Percentiles rank a stretch among this genome's conserved stretches.
phyloP scores from a whole-genome alignment of 92 coral and sea anemone species.

The Nematostella vectensis region DNA sequence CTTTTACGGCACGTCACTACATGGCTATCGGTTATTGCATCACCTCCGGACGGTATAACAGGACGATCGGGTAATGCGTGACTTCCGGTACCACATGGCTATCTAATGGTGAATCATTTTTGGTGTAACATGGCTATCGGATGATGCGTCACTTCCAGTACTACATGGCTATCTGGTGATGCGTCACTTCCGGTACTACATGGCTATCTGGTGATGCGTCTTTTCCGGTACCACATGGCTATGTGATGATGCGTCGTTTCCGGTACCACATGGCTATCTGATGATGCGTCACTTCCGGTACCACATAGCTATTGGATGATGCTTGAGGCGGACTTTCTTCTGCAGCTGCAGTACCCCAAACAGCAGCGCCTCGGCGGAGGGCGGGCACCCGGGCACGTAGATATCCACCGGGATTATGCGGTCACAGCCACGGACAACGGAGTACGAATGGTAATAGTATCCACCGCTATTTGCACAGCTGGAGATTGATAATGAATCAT shows the following conservation, averaged over 20 bases:
- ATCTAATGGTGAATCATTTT: too few relatives aligned
- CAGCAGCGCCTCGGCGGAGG: slow-evolving; percentile 16
- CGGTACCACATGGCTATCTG: slow-evolving; percentile 60
- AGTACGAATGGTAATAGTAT: slow-evolving; percentile 45
- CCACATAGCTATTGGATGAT: slow-evolving; percentile 51
- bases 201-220: slow-evolving; percentile 34
- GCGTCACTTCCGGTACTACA: slow-evolving; percentile 51
- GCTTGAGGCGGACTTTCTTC: slow-evolving; percentile 20
- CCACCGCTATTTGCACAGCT: slow-evolving; percentile 65
- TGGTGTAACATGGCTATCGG: too few relatives aligned
- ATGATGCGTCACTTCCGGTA: slow-evolving; percentile 40
- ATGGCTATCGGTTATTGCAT: too few relatives aligned
- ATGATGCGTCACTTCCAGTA: too few relatives aligned
- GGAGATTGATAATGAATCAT: not conserved
- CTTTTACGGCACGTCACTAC: too few relatives aligned
- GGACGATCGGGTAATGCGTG: too few relatives aligned
- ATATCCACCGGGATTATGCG: slow-evolving; percentile 37
- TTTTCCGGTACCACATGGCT: slow-evolving; percentile 54
- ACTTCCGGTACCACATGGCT: too few relatives aligned
- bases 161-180: too few relatives aligned
- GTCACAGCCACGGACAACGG: slow-evolving; percentile 56
- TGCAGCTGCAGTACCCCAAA: slow-evolving; percentile 11
- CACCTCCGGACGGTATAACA: too few relatives aligned
- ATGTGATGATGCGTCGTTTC: slow-evolving; percentile 39
- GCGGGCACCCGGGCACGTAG: slow-evolving; percentile 23